These are phyloP conservation scores for Synanthedon formicaeformis DNA, from an alignment of 2,888 invertebrate genomes.

Conservation along the genomic window DNA sequence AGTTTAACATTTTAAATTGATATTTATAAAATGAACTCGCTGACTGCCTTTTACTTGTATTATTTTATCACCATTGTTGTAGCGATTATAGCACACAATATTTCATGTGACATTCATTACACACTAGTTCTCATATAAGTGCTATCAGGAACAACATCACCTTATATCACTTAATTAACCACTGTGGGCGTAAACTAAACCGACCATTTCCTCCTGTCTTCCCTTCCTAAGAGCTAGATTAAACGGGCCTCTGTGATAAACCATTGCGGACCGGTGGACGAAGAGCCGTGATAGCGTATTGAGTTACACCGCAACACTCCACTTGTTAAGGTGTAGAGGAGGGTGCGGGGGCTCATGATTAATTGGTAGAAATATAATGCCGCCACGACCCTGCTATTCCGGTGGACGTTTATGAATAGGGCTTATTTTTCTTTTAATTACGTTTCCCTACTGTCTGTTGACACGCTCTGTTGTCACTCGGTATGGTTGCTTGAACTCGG, in stretches of 20 bases:
- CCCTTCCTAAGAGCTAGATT: slow-evolving; percentile 60
- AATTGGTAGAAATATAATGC: slow-evolving; percentile 43
- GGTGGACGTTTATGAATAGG: slow-evolving; percentile 64
- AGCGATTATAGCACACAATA: background rate
- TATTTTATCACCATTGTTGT: background rate
- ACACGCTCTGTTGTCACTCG: slow-evolving; percentile 30
- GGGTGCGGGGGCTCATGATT: slow-evolving; percentile 24
- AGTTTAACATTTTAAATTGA: too few relatives aligned
- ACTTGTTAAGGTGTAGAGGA: slow-evolving; percentile 10
- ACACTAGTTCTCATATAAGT: slow-evolving; percentile 32
- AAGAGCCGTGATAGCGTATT: slow-evolving; percentile 19
- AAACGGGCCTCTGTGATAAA: slow-evolving; percentile 57
- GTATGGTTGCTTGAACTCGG: slow-evolving; percentile 1
- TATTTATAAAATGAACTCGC: too few relatives aligned
- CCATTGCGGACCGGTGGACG: slow-evolving; percentile 29
- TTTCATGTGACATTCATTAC: slow-evolving; percentile 31
- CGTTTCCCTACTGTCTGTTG: slow-evolving; percentile 38
- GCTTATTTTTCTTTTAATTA: slow-evolving; percentile 70
- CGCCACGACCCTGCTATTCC: slow-evolving; percentile 47
- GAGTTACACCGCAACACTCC: slow-evolving; percentile 6
- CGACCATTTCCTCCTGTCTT: slow-evolving; percentile 25
- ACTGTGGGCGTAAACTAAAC: slow-evolving; percentile 37
- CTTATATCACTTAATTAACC: slow-evolving; percentile 44
- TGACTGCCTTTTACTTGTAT: too few relatives aligned
- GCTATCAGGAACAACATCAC: slow-evolving; percentile 34